phyloP scores from a whole-genome alignment of 2,797 vertebrate species.

The Tenualosa ilisha region DNA sequence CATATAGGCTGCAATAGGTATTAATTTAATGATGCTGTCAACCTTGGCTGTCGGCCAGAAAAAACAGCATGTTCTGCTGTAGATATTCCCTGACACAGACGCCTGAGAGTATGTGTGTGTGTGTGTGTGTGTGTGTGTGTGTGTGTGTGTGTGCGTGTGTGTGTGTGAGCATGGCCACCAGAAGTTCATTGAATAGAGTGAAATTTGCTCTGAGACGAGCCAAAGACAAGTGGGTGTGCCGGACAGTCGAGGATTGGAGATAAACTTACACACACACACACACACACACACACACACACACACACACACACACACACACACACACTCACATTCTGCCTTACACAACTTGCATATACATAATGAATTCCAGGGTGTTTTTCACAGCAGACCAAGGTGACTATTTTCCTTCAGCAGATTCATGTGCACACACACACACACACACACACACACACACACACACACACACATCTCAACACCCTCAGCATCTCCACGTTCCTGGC shows the following conservation, averaged over 20 bases:
- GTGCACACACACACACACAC: background rate
- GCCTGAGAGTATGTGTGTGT: background rate
- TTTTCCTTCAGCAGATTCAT: background rate
- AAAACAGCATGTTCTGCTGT: background rate
- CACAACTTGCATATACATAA: background rate
- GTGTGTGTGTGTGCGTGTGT: background rate
- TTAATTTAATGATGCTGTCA: background rate
- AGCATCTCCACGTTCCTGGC: background rate
- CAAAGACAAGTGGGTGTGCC: background rate
- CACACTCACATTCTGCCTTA: background rate
- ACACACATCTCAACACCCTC: background rate
- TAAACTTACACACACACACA: background rate
- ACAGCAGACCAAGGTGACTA: background rate
- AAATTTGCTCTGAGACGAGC: background rate
- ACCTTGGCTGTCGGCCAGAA: constrained; percentile 3
- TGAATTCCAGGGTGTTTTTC: background rate
- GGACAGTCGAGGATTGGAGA: background rate
- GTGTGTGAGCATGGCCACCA: background rate
- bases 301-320: constrained; percentile 7
- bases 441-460: background rate
- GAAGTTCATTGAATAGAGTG: background rate
- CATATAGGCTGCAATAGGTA: background rate
- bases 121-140: background rate
- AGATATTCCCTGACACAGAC: background rate
- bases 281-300: background rate